Evolutionary conservation across 1,140 invertebrate species (phyloP), one percentile per base, ranked within the genome.

Genomic region (Drosophila athabasca): DNA sequence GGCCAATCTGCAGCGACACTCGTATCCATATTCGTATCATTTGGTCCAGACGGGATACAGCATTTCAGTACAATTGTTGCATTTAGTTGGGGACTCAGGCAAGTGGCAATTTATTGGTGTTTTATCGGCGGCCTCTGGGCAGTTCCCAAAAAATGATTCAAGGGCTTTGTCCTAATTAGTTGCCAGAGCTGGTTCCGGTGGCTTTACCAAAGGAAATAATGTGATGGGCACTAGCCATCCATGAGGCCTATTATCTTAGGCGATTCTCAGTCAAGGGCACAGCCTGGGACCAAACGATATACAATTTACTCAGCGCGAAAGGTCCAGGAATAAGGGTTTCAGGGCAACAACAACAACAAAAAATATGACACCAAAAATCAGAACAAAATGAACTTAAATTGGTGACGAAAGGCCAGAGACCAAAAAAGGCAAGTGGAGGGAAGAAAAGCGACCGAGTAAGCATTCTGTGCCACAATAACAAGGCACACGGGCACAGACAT

Each of bases 351-450:
- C 45, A 45, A 29, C 35, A 22, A 46, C 51, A 9, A 51, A 55
- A 71, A 59, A 49, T 74, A 67, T 55, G 69, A 54, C 62, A 53
- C 45, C 41, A 54, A 53, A 60, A 67, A 53, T 39, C 48, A 49
- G 41, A 51, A 46, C n/a, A 60, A 52, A 67, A 60, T 52, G 50
- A 43, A 74, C 52, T 76, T 74, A 55, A 68, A 76, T 74, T 60
- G 73, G 73, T 74, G 73, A 76, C 57, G 51, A 76, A 74, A 76
- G 57, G 70, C 13, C 71, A 44, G 13, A 24, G 6, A 39, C 35
- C 11, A 5, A 4, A 60, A 51, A 53, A 53, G 49, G n/a, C 13
- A 15, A 31, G 11, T 26, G 52, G 39, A 60, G 41, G 49, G 24
- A 44, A 13, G 43, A 53, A 68, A 59, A 49, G 48, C 17, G 24